Base-by-base conservation (phyloP, 92 coral and sea anemone genomes). In the Meandrina meandrites region DNA sequence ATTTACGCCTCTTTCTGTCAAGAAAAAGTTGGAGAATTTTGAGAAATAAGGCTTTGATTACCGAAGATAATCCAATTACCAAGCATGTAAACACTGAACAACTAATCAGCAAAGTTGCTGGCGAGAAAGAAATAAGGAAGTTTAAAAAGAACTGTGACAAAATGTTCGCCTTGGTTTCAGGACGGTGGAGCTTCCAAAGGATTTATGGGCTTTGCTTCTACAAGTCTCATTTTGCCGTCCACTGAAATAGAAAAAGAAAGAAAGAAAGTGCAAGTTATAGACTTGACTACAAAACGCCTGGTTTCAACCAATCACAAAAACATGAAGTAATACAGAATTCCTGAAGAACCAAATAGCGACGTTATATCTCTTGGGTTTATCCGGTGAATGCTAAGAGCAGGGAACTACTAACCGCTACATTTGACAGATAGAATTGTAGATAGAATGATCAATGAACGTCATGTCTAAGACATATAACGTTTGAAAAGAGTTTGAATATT, bases 181-280 rank as follows among this genome's bases (percentile, higher is more conserved):
- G 24, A 22, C 24, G 87, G 80, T 19, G 87, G 87, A 21, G 87
- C 80, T 22, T 84, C 71, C 36, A 84, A 74, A 57, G 87, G 87
- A 31, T 27, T 35, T 37, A 73, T 34, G 16, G 80, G 72, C 40
- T 57, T 27, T 2, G 40, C 87, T 57, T 62, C 24, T 5, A 51
- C 54, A n/a, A 19, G 37, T 15, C 87, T 35, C n/a, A 74, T 35
- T 28, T 36, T 36, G n/a, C 51, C 28, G 17, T 54, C 13, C 72
- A 7, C 87, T 84, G 73, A 36, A 54, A n/a, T n/a, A 82, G n/a
- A 84, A 57, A 74, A 35, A 22, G 5, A 34, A 57, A 11, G 24
- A 30, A 81, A 45, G 13, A 51, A 8, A 13, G 14, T 4, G 6
- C 13, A 45, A 45, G 53, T 48, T 48, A 2, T 2, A 48, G 12